Conservation (phyloP, 2,888 invertebrate species). For the Tenthredo amoena region DNA sequence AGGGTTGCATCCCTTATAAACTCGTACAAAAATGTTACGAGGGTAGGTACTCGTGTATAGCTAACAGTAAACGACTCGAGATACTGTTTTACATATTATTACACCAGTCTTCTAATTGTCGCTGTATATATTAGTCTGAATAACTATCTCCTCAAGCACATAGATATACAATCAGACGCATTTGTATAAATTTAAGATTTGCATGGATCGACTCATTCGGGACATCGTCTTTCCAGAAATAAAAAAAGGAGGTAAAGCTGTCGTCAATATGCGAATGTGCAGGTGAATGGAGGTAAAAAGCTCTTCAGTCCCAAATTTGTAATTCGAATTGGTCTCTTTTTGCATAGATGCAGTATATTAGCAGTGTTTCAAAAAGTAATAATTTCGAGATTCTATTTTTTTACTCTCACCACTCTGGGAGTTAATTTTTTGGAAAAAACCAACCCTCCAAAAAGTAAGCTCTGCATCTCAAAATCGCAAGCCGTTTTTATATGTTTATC, state of each 20-base stretch:
- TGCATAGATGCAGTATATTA: too few species aligned
- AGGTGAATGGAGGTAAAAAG: neutral
- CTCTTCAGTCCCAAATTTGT: neutral
- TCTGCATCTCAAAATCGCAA: too few species aligned
- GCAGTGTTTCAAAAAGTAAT: too few species aligned
- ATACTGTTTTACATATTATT: neutral
- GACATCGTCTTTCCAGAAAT: neutral
- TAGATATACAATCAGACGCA: neutral
- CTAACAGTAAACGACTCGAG: neutral
- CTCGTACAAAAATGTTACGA: neutral
- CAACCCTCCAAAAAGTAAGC: too few species aligned
- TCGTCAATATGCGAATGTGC: too few species aligned
- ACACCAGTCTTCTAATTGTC: neutral
- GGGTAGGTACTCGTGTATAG: neutral
- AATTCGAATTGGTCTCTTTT: too few species aligned
- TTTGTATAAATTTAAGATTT: neutral
- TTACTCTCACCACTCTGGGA: neutral
- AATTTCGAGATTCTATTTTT: too few species aligned
- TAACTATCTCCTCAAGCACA: neutral
- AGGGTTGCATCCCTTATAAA: neutral
- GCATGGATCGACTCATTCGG: neutral
- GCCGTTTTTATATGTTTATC: too few species aligned
- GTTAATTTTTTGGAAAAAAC: too few species aligned
- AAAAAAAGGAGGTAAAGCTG: neutral
- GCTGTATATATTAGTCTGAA: neutral